Evolutionary conservation across 2,888 invertebrate species (phyloP).

Genomic region (Onchidella celtica): DNA sequence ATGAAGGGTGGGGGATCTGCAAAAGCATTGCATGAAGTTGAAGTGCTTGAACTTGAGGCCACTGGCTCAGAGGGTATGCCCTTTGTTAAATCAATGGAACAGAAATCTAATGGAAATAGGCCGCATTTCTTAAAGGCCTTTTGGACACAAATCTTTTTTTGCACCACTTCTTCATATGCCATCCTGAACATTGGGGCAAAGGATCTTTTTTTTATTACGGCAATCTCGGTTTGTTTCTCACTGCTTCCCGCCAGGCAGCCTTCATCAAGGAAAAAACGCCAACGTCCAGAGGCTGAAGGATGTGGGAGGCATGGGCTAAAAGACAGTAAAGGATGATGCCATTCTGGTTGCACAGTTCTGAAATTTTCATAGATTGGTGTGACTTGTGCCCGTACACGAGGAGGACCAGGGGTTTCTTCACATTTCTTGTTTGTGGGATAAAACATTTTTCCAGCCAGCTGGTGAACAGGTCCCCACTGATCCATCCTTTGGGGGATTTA

Average conservation of each 20-base stretch:
- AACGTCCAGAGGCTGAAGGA: slow-evolving; percentile 28
- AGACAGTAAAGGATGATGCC: slow-evolving; percentile 8
- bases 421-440: slow-evolving; percentile 15
- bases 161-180: slow-evolving; percentile 11
- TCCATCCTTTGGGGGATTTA: slow-evolving; percentile 24
- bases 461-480: background rate
- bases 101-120: too few relatives aligned
- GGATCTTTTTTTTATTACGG: background rate
- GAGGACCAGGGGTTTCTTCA: slow-evolving; percentile 10
- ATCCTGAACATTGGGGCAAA: slow-evolving; percentile 9
- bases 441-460: slow-evolving; percentile 11
- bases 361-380: background rate
- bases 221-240: slow-evolving; percentile 18
- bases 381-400: slow-evolving; percentile 16
- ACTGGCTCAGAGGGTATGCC: too few relatives aligned
- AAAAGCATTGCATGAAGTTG: too few relatives aligned
- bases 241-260: slow-evolving; percentile 1
- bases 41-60: too few relatives aligned
- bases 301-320: slow-evolving; percentile 14
- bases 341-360: slow-evolving; percentile 5
- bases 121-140: too few relatives aligned
- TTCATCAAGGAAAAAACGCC: slow-evolving; percentile 19
- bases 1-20: too few relatives aligned
- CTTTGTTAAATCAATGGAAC: too few relatives aligned
- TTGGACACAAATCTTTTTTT: background rate